Percentiles rank a stretch among this genome's conserved stretches.
phyloP scores from a whole-genome alignment of 37 sponge, comb jelly and placozoan species.

The Aphrocallistes beatrix region DNA sequence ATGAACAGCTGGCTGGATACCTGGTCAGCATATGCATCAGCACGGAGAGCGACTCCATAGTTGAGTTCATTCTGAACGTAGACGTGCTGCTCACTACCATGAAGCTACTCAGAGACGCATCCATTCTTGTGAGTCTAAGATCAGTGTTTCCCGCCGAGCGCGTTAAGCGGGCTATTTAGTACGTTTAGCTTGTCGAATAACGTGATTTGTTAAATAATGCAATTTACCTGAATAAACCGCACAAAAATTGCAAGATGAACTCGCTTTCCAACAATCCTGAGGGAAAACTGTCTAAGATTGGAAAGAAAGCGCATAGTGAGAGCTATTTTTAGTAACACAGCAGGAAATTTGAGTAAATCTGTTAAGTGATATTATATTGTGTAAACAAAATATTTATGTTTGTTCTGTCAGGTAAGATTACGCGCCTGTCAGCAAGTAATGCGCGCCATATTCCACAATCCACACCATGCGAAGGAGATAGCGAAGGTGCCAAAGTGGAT shows the following conservation, averaged over 20 bases:
- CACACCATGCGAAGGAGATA: conserved; percentile 36
- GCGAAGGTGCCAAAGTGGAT: conserved; percentile 39
- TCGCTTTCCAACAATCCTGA: no score
- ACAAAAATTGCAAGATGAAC: no score
- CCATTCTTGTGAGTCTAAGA: neutral
- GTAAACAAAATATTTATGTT: neutral
- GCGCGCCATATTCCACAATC: conserved; percentile 47
- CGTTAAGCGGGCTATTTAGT: no score
- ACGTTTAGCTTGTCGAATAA: no score
- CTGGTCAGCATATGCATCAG: neutral
- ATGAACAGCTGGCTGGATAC: neutral
- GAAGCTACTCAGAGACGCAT: neutral
- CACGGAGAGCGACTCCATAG: neutral
- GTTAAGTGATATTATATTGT: no score
- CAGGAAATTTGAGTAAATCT: no score
- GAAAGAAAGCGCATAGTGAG: no score
- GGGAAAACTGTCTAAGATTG: no score
- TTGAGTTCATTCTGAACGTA: neutral
- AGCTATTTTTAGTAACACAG: no score
- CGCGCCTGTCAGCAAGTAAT: conserved; percentile 10
- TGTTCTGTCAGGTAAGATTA: neutral
- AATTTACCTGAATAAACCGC: no score
- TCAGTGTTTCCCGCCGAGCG: no score
- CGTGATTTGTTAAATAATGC: no score
- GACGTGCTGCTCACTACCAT: neutral